A percentile compares a stretch with the other conserved stretches of the same genome.
phyloP scores from a whole-genome alignment of 2,888 invertebrate genomes.

The Tinea pellionella region DNA sequence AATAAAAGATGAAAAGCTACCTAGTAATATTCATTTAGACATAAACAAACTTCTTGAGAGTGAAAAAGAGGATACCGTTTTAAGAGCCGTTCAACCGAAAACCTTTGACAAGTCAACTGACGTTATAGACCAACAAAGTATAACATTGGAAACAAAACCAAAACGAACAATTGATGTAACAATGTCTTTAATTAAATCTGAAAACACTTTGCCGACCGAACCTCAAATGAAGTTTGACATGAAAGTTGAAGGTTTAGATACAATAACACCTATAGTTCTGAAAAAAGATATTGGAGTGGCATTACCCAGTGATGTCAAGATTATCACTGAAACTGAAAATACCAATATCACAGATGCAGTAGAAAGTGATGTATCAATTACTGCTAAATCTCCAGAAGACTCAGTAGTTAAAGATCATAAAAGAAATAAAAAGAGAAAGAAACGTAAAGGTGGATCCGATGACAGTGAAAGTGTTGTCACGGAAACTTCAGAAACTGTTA shows the following conservation, averaged over 20 bases:
- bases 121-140: not conserved
- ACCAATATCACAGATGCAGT: slow-evolving; percentile 26
- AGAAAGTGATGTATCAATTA: slow-evolving; percentile 39
- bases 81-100: not conserved
- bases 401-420: slow-evolving; percentile 41
- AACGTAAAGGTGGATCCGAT: slow-evolving; percentile 59
- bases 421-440: slow-evolving; percentile 74
- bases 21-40: not conserved
- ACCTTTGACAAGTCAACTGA: not conserved
- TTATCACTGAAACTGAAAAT: slow-evolving; percentile 26
- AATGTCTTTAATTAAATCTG: slow-evolving; percentile 41
- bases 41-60: not conserved
- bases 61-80: not conserved
- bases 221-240: slow-evolving; percentile 40
- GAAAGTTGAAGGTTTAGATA: slow-evolving; percentile 39
- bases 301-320: slow-evolving; percentile 39
- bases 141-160: slow-evolving; percentile 14
- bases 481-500: slow-evolving; percentile 36
- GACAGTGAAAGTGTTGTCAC: slow-evolving; percentile 34
- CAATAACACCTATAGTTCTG: slow-evolving; percentile 31
- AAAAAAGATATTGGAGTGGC: slow-evolving; percentile 50
- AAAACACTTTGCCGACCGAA: slow-evolving; percentile 23
- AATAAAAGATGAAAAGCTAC: not conserved
- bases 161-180: slow-evolving; percentile 44
- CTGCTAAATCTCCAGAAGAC: slow-evolving; percentile 26